Conservation (phyloP, 1,140 invertebrate species). For the Onthophagus taurus region DNA sequence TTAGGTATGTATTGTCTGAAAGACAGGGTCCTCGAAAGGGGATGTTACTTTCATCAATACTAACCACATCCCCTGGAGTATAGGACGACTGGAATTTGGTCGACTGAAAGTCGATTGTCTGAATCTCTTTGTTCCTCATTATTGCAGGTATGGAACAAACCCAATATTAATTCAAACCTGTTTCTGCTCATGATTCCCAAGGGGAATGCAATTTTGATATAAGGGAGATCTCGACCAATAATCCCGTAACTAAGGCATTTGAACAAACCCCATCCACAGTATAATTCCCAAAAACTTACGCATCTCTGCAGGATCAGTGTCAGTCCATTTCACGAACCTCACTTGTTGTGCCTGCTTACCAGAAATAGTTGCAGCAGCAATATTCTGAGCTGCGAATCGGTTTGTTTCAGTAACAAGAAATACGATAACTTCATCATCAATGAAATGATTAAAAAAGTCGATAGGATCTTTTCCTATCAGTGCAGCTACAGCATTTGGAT, state of each 20-base stretch:
- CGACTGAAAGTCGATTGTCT: background rate
- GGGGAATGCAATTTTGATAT: background rate
- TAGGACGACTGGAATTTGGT: slow-evolving; percentile 19
- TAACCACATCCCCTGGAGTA: slow-evolving; percentile 15
- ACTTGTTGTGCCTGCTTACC: background rate
- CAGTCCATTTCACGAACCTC: too few species aligned
- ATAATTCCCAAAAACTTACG: background rate
- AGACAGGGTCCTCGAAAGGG: slow-evolving; percentile 22
- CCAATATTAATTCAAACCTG: slow-evolving; percentile 1
- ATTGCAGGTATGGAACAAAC: background rate
- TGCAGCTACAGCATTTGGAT: background rate
- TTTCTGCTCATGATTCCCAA: background rate
- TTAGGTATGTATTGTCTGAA: too few species aligned
- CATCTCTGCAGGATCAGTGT: slow-evolving; percentile 1
- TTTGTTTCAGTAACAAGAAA: too few species aligned
- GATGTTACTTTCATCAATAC: slow-evolving; percentile 26
- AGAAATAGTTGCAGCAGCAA: background rate
- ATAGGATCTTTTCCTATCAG: background rate
- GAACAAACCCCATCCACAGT: slow-evolving; percentile 1
- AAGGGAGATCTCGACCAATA: background rate
- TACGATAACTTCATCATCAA: background rate
- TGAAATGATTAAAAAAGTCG: background rate
- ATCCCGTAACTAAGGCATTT: background rate
- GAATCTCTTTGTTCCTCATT: background rate
- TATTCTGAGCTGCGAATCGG: too few species aligned